These are phyloP conservation scores for Drosophila vallismaia DNA, from an alignment of 2,888 invertebrate species.

Conservation along the genomic window DNA sequence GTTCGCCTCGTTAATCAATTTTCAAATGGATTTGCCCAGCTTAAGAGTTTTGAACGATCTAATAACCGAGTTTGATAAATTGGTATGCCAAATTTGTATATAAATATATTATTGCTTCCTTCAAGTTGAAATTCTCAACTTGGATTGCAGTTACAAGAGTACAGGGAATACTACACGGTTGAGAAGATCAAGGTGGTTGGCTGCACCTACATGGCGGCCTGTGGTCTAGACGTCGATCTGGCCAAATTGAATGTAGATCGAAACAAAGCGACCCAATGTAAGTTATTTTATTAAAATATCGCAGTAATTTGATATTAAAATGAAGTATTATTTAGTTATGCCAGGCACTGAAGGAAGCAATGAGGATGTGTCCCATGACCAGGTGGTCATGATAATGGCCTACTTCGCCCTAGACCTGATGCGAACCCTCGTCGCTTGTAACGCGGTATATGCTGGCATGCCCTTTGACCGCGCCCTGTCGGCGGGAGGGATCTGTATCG, in stretches of 20 bases:
- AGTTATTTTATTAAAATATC: background rate
- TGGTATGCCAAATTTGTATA: conserved; percentile 81
- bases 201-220: conserved; percentile 98
- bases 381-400: conserved; percentile 87
- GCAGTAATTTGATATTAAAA: background rate
- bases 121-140: background rate
- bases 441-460: conserved; percentile 84
- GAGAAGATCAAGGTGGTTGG: conserved; percentile 99
- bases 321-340: no score
- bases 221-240: conserved; percentile 90
- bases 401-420: conserved; percentile 85
- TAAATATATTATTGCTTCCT: no score
- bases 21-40: conserved; percentile 87
- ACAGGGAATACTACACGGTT: conserved; percentile 87
- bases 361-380: conserved; percentile 1
- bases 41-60: conserved; percentile 93
- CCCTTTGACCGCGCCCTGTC: conserved; percentile 80
- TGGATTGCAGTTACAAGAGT: conserved; percentile 86
- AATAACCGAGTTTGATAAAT: conserved; percentile 95
- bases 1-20: conserved; percentile 96
- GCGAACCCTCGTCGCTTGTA: conserved; percentile 86
- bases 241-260: background rate
- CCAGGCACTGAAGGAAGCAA: no score
- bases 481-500: conserved; percentile 80
- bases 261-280: background rate